Conservation (phyloP, 1,140 invertebrate genomes). For the Aplysia californica region DNA sequence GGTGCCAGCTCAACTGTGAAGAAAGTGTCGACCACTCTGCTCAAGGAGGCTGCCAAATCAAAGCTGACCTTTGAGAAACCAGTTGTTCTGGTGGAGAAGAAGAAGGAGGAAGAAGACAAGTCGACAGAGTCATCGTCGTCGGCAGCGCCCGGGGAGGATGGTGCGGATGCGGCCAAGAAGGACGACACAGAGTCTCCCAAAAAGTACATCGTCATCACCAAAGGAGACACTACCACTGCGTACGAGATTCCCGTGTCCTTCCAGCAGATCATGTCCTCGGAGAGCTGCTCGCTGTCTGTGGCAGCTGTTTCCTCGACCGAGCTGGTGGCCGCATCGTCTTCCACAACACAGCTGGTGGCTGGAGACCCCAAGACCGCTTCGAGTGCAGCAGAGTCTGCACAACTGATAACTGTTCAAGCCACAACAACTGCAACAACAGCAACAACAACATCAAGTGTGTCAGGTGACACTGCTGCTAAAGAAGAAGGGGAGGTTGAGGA, state of each 20-base stretch:
- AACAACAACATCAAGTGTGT: no score
- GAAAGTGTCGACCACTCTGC: background rate
- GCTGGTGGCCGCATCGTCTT: no score
- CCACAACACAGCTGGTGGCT: no score
- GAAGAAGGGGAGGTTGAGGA: no score
- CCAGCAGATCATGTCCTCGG: no score
- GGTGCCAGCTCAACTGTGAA: background rate
- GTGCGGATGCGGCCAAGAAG: background rate
- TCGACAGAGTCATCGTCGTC: no score
- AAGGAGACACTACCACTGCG: conserved; percentile 4
- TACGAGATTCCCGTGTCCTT: conserved; percentile 18
- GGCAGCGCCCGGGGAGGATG: no score
- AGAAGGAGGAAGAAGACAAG: background rate
- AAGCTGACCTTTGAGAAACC: background rate
- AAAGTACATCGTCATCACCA: conserved; percentile 26
- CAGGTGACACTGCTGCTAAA: no score
- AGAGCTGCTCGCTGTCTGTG: no score
- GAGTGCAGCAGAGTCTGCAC: background rate
- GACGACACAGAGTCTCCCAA: conserved; percentile 16
- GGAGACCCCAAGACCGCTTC: background rate
- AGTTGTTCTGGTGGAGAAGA: background rate
- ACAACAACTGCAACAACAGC: no score
- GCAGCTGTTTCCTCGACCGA: no score
- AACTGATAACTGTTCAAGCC: no score
- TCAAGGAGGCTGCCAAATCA: background rate